These are phyloP conservation scores for Apamea monoglypha DNA, from an alignment of 2,888 invertebrate species.

Conservation along the genomic window DNA sequence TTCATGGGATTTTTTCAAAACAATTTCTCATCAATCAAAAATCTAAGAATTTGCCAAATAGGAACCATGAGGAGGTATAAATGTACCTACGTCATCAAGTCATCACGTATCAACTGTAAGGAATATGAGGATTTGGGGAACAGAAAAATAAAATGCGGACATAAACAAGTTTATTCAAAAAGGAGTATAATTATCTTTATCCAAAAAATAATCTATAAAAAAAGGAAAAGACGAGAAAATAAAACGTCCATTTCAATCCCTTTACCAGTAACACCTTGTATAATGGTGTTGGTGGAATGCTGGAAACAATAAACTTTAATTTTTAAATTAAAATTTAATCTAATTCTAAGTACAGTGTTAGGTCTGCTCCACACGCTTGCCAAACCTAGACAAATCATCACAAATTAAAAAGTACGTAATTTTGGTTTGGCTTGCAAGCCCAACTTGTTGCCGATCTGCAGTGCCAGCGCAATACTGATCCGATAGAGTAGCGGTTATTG, in stretches of 20 bases:
- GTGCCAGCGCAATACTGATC: not conserved
- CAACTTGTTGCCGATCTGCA: not conserved
- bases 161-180: constrained; percentile 27
- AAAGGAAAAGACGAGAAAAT: constrained; percentile 83
- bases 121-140: not conserved
- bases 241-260: constrained; percentile 79
- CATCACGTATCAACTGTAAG: not conserved
- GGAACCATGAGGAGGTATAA: no score
- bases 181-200: constrained; percentile 58
- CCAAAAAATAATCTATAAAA: constrained; percentile 83
- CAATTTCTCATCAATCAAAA: no score
- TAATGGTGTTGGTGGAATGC: constrained; percentile 75
- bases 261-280: constrained; percentile 73
- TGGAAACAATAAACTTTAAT: constrained; percentile 71
- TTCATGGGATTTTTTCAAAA: no score
- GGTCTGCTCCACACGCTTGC: constrained; percentile 11
- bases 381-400: not conserved
- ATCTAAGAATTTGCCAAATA: no score
- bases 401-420: not conserved
- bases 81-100: not conserved
- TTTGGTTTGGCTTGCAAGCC: not conserved
- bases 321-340: constrained; percentile 14
- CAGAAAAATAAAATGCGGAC: constrained; percentile 21
- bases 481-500: not conserved
- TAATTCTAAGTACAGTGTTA: not conserved